Conservation (phyloP, 2,113 vertebrate species). For the Nestor notabilis region DNA sequence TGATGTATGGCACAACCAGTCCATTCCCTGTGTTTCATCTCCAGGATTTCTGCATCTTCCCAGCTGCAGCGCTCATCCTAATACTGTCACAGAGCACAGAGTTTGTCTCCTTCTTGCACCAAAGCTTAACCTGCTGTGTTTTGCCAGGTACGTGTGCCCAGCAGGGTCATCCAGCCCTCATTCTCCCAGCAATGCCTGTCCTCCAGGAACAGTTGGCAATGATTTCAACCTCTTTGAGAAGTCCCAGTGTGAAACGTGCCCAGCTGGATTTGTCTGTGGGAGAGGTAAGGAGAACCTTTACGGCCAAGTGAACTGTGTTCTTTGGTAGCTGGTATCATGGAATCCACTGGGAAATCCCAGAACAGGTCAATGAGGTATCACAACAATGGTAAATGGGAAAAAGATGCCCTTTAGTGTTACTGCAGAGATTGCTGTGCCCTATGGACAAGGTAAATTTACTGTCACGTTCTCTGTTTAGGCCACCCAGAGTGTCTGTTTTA, state of each 20-base stretch:
- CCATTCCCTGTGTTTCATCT: not conserved
- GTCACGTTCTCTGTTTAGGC: not conserved
- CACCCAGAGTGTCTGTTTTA: not conserved
- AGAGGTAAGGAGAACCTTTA: constrained; percentile 71
- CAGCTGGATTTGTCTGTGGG: constrained; percentile 78
- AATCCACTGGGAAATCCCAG: not conserved
- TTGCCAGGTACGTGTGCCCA: constrained; percentile 81
- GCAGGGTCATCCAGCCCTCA: constrained; percentile 82
- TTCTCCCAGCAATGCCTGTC: constrained; percentile 75
- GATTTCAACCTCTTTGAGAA: constrained; percentile 79
- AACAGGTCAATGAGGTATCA: not conserved
- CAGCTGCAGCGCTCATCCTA: not conserved
- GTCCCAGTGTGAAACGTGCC: constrained; percentile 85
- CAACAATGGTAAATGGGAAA: accelerated
- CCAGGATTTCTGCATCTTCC: not conserved
- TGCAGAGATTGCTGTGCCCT: not conserved
- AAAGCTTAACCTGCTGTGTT: not conserved
- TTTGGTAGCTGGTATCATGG: not conserved
- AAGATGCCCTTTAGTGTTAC: not conserved
- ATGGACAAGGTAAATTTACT: not conserved
- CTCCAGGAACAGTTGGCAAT: constrained; percentile 81
- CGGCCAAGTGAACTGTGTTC: not conserved
- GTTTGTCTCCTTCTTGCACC: not conserved
- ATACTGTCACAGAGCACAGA: not conserved
- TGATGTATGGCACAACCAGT: accelerated